phyloP scores from a whole-genome alignment of 2,888 invertebrate genomes.

The Noctua comes region DNA sequence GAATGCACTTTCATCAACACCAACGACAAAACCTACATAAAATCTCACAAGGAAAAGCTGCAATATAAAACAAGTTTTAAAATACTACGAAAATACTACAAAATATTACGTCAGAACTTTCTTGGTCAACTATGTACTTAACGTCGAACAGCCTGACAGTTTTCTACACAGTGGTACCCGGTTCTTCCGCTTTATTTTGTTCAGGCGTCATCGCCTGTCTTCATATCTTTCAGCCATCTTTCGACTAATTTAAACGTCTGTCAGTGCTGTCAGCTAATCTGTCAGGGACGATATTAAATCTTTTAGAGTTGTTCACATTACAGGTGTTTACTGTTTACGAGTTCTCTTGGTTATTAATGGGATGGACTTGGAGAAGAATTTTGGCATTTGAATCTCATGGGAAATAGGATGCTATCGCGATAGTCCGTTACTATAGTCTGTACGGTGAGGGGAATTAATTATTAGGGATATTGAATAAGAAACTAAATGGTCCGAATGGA shows the following conservation, averaged over 20 bases:
- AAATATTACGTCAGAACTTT: slow-evolving; percentile 2
- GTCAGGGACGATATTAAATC: slow-evolving; percentile 37
- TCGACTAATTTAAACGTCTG: slow-evolving; percentile 52
- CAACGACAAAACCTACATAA: not conserved
- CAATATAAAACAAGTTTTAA: not conserved
- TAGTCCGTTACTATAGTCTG: not conserved
- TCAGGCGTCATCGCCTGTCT: slow-evolving; percentile 39
- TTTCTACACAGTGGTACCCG: slow-evolving; percentile 15
- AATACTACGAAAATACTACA: slow-evolving; percentile 5
- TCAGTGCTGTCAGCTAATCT: slow-evolving; percentile 32
- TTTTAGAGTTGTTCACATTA: slow-evolving; percentile 16
- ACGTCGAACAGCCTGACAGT: slow-evolving; percentile 7
- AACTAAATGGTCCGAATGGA: not conserved
- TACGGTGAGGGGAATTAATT: not conserved
- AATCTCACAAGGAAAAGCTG: not conserved
- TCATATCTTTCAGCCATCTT: slow-evolving; percentile 31
- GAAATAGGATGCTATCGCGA: not conserved
- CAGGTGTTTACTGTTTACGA: slow-evolving; percentile 26
- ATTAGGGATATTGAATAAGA: not conserved
- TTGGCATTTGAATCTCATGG: not conserved
- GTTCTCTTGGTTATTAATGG: not conserved
- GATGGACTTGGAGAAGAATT: not conserved
- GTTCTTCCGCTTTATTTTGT: slow-evolving; percentile 45
- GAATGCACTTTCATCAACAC: not conserved
- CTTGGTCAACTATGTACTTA: slow-evolving; percentile 14